Evolutionary conservation across 2,113 vertebrate species (phyloP).

Genomic region (Onychorhynchus coronatus): DNA sequence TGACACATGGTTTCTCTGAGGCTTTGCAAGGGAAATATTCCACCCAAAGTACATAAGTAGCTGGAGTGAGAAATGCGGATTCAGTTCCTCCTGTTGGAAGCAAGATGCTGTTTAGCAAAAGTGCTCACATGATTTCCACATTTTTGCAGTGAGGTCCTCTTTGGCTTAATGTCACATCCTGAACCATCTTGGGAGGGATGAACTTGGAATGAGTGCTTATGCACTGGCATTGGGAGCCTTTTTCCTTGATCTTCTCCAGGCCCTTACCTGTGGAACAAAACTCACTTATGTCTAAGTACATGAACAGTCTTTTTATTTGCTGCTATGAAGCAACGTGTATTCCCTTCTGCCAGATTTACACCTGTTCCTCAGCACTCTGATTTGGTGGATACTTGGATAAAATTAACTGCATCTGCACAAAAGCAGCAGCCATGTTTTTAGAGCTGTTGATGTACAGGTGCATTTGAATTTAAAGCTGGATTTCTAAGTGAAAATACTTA

Average conservation of each 20-base stretch:
- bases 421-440: background rate
- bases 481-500: background rate
- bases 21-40: background rate
- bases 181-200: constrained; percentile 69
- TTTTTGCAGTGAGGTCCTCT: constrained; percentile 77
- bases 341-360: background rate
- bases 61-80: background rate
- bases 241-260: background rate
- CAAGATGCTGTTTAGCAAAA: background rate
- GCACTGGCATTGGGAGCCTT: constrained; percentile 80
- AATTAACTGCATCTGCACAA: background rate
- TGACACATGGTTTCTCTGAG: background rate
- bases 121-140: constrained; percentile 84
- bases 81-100: background rate
- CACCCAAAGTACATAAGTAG: background rate
- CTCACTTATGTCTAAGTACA: background rate
- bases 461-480: background rate
- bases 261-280: constrained; percentile 53
- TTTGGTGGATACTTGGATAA: background rate
- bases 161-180: constrained; percentile 74
- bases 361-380: background rate
- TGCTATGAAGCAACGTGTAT: background rate
- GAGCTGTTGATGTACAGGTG: background rate
- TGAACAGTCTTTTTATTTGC: background rate
- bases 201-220: constrained; percentile 67